phyloP scores from a whole-genome alignment of 2,797 vertebrate genomes.

The Spea hammondii region DNA sequence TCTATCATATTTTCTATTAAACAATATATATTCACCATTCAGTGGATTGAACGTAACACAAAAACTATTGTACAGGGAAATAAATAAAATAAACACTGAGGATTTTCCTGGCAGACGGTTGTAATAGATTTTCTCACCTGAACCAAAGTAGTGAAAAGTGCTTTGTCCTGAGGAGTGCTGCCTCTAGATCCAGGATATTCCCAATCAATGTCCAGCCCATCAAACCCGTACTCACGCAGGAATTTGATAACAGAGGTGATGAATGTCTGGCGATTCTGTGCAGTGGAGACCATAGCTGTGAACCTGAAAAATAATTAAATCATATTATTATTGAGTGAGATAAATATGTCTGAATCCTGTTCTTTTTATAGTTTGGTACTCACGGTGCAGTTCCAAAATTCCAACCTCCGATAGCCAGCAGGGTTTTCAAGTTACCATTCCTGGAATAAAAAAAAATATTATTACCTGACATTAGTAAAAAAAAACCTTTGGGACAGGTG shows the following conservation, averaged over 20 bases:
- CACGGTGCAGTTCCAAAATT: conserved; percentile 72
- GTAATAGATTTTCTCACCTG: conserved; percentile 59
- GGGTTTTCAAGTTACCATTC: conserved; percentile 73
- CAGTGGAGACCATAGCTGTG: conserved; percentile 67
- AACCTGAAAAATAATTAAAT: conserved; percentile 54
- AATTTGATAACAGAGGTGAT: conserved; percentile 69
- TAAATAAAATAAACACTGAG: too few relatives aligned
- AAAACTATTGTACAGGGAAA: background rate
- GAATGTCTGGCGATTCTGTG: conserved; percentile 70
- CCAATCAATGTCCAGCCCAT: conserved; percentile 75
- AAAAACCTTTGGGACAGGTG: background rate
- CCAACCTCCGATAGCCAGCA: conserved; percentile 75
- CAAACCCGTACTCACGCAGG: conserved; percentile 69
- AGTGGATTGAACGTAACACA: too few relatives aligned
- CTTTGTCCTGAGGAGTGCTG: conserved; percentile 66
- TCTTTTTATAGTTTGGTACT: conserved; percentile 29
- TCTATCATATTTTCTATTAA: background rate
- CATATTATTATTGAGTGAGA: background rate
- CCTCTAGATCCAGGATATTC: conserved; percentile 72
- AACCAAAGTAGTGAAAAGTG: conserved; percentile 68
- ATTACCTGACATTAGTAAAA: background rate
- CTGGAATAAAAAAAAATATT: conserved; percentile 55
- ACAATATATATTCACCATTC: too few relatives aligned
- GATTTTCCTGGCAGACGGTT: too few relatives aligned
- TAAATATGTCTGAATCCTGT: too few relatives aligned